Base-by-base conservation (phyloP, 2,797 vertebrate species). In the Martes flavigula region DNA sequence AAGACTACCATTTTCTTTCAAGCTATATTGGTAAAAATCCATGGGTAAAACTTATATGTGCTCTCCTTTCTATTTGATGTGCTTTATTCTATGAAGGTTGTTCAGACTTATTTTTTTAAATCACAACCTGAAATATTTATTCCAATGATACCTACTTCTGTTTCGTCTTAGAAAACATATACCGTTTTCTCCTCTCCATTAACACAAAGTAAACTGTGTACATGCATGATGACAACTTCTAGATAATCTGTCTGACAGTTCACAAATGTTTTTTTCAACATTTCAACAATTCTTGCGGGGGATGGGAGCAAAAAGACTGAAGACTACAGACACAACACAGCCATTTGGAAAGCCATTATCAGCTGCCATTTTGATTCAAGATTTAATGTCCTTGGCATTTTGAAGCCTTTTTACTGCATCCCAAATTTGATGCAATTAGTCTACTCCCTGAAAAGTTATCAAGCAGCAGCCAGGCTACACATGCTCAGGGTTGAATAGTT, bases 371-470 rank as follows among this genome's bases (percentile, higher is more conserved):
- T 95, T 96, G 92, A 95, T 82, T 95, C 89, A 35, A 93, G 96
- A 94, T 97, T 72, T 81, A 79, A 72, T 40, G 91, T 90, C 94
- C 82, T 66, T 84, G 87, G 60, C 64, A 87, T 91, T 97, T 75
- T 54, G 84, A 96, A 91, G 66, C 70, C 84, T 90, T 97, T 98
- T 95, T 85, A 91, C 48, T 48, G 30, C 51, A 38, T 92, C 68
- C 85, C 35, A 38, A 86, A 87, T 96, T 51, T 30, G 90, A 96
- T 97, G 83, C 48, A 75, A 95, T 97, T 96, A 58, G 90, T 79
- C 54, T 68, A 64, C 51, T 90, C 92, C 38, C 91, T 60, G 85
- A 96, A 96, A 98, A 98, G 79, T 97, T 97, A 98, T 97, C 97
- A 96, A 66, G 85, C 87, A 93, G 88, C 96, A 86, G 62, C 86